Evolutionary conservation across 2,797 vertebrate species (phyloP).

Genomic region (Nyctibius grandis): DNA sequence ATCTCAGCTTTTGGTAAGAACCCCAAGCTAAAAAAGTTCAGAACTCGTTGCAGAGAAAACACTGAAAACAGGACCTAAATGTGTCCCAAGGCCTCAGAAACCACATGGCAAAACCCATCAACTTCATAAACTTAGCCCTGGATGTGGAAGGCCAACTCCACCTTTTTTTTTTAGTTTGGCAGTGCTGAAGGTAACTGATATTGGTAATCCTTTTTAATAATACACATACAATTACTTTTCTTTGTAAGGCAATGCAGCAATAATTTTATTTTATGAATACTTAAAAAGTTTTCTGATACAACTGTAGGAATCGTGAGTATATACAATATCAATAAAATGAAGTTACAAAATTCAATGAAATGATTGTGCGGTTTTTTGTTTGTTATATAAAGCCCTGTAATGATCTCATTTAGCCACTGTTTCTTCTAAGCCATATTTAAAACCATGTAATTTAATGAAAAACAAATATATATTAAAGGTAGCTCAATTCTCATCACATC

Average conservation of each 20-base stretch:
- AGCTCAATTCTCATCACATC: neutral
- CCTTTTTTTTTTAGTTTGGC: neutral
- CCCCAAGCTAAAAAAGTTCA: neutral
- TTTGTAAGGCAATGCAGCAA: neutral
- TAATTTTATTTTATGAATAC: neutral
- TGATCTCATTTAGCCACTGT: neutral
- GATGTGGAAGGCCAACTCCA: neutral
- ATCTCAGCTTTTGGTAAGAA: neutral
- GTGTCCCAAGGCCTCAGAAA: neutral
- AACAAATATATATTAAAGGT: neutral
- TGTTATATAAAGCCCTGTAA: neutral
- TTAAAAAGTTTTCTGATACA: neutral
- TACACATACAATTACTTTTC: neutral
- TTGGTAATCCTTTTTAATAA: neutral
- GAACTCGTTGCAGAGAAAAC: neutral
- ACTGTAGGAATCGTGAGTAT: neutral
- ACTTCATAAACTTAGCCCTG: neutral
- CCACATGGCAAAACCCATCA: neutral
- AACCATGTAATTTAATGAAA: neutral
- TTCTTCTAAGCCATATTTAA: neutral
- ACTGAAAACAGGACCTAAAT: neutral
- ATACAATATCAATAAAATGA: neutral
- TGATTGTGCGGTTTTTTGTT: accelerated
- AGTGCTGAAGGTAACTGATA: neutral
- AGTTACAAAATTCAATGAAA: neutral